These are phyloP conservation scores for Bovichtus variegatus DNA, from an alignment of 2,797 vertebrate genomes.

Conservation along the genomic window DNA sequence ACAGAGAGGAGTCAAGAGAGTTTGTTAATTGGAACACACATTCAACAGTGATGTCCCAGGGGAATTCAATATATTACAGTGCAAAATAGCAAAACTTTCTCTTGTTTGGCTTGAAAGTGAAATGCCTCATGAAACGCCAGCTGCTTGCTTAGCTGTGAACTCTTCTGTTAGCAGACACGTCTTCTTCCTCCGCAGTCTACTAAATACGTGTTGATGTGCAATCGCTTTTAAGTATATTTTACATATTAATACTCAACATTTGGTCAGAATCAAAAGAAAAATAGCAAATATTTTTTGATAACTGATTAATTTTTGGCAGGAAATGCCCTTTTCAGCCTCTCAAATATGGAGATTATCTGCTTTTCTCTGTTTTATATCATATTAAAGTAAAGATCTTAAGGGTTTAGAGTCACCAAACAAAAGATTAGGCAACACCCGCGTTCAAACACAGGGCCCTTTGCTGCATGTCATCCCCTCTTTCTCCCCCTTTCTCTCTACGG, in stretches of 20 bases:
- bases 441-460: too few species aligned
- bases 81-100: constrained; percentile 48
- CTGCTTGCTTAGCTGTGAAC: not conserved
- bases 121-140: constrained; percentile 26
- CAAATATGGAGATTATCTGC: too few species aligned
- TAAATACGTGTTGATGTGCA: constrained; percentile 9
- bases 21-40: constrained; percentile 64
- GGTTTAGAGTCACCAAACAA: too few species aligned
- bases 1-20: constrained; percentile 43
- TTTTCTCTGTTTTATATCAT: too few species aligned
- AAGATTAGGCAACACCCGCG: too few species aligned
- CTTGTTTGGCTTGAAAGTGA: constrained; percentile 37
- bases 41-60: constrained; percentile 45
- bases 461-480: too few species aligned
- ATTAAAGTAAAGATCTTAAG: too few species aligned
- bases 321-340: too few species aligned
- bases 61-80: constrained; percentile 44
- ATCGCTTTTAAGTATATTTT: not conserved
- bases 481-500: too few species aligned
- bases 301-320: too few species aligned
- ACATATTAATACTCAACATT: constrained; percentile 1
- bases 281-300: too few species aligned
- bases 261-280: too few species aligned
- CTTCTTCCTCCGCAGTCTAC: constrained; percentile 1
- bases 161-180: not conserved